phyloP scores from a whole-genome alignment of 53 echinoderm and acorn worm genomes.

The Pentamera pediparva region DNA sequence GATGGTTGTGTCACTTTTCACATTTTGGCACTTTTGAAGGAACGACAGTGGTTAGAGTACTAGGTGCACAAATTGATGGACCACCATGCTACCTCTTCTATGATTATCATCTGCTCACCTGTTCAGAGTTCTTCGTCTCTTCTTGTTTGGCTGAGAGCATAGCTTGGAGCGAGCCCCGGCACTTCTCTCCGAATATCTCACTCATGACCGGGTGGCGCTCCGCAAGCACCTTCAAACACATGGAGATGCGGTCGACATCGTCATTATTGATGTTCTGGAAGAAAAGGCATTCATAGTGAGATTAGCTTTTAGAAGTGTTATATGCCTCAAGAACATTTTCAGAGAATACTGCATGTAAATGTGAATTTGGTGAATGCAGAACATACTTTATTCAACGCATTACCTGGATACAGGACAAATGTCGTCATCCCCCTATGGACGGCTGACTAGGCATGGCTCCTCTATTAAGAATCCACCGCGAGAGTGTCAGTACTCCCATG shows the following conservation, averaged over 20 bases:
- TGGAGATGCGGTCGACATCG: conserved; percentile 86
- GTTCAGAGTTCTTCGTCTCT: conserved; percentile 59
- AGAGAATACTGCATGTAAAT: too few relatives aligned
- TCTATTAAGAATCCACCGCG: too few relatives aligned
- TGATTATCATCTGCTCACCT: conserved; percentile 84
- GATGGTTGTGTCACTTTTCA: too few relatives aligned
- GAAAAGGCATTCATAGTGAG: background rate
- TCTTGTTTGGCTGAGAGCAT: conserved; percentile 81
- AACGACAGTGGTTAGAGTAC: too few relatives aligned
- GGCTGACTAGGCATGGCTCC: too few relatives aligned
- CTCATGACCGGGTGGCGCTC: conserved; percentile 85
- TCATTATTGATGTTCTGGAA: conserved; percentile 92
- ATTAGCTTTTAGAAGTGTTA: background rate
- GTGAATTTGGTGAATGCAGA: background rate
- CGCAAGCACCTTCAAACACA: conserved; percentile 80
- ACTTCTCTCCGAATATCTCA: conserved; percentile 69
- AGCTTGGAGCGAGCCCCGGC: conserved; percentile 64
- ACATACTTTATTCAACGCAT: background rate
- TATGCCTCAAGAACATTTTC: background rate
- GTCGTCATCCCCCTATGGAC: too few relatives aligned
- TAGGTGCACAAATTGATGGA: too few relatives aligned
- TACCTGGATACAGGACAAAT: too few relatives aligned
- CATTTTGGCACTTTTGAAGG: too few relatives aligned
- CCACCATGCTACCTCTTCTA: conserved; percentile 68
- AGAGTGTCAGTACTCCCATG: too few relatives aligned